Conservation (phyloP, 2,888 invertebrate genomes). For the Dastarcus helophoroides region DNA sequence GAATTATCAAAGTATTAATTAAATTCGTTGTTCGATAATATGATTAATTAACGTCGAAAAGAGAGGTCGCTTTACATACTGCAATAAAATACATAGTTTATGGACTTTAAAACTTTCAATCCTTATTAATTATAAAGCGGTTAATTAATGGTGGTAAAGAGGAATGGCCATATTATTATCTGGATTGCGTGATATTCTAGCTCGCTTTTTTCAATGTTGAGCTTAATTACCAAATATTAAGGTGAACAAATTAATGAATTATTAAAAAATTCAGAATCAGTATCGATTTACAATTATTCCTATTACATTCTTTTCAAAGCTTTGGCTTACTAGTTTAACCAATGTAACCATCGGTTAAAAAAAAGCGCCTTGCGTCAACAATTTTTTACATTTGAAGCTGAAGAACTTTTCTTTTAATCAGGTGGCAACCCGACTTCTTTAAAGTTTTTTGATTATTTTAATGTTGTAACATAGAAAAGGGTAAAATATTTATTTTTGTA, state of each 20-base stretch:
- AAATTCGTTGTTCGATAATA: neutral
- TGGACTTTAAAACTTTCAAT: neutral
- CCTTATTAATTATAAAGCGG: neutral
- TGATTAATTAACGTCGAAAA: conserved; percentile 1
- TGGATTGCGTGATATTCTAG: neutral
- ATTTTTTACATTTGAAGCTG: too few species aligned
- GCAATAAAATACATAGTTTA: neutral
- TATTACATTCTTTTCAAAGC: too few species aligned
- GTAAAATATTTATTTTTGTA: too few species aligned
- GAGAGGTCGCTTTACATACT: neutral
- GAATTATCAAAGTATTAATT: neutral
- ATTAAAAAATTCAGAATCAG: neutral
- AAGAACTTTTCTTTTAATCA: too few species aligned
- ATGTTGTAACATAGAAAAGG: too few species aligned
- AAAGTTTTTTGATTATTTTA: too few species aligned
- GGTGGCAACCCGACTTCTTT: too few species aligned
- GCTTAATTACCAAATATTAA: neutral
- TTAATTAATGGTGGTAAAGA: conserved; percentile 1
- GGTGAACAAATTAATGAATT: conserved; percentile 1
- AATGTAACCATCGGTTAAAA: too few species aligned
- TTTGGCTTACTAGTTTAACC: too few species aligned
- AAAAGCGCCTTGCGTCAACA: too few species aligned
- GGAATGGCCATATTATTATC: neutral
- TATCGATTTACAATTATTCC: conserved; percentile 1
- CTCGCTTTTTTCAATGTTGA: neutral